A percentile compares a stretch with the other conserved stretches of the same genome.
Evolutionary conservation across 2,888 invertebrate genomes (phyloP).

Genomic region (Callyntrura sp.): DNA sequence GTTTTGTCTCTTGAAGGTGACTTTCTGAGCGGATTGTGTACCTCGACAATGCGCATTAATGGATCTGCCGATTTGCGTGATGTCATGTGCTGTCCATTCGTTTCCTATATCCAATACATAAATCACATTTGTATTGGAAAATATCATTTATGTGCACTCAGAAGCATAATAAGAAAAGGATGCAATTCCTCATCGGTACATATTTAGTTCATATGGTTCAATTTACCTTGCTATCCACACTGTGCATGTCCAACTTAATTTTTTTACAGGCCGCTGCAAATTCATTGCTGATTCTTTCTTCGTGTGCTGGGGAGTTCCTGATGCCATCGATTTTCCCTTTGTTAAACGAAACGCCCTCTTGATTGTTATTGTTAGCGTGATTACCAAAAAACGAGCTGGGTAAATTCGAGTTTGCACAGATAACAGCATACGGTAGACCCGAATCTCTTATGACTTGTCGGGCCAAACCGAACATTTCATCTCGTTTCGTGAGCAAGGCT

Average conservation of each 20-base stretch:
- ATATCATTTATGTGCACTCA: neutral
- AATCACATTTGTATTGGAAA: neutral
- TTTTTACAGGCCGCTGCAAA: conserved; percentile 75
- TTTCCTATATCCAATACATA: conserved; percentile 7
- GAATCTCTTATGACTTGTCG: conserved; percentile 97
- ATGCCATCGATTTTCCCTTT: conserved; percentile 52
- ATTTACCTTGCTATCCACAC: conserved; percentile 37
- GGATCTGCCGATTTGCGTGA: conserved; percentile 28
- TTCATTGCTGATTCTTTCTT: conserved; percentile 67
- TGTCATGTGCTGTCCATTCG: neutral
- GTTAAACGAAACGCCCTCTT: neutral
- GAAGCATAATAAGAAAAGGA: no score
- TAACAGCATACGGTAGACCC: conserved; percentile 86
- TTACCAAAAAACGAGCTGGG: conserved; percentile 59
- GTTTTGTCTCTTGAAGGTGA: conserved; percentile 54
- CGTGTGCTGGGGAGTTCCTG: conserved; percentile 65
- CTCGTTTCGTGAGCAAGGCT: conserved; percentile 96
- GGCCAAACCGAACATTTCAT: conserved; percentile 98
- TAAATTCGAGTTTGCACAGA: conserved; percentile 68
- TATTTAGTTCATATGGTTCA: no score
- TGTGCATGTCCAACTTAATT: conserved; percentile 65
- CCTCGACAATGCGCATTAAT: conserved; percentile 7
- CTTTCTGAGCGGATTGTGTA: conserved; percentile 49
- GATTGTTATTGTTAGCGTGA: conserved; percentile 44
- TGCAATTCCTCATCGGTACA: no score